Conservation (phyloP, 2,113 vertebrate species). For the Malurus alboscapulatus region DNA sequence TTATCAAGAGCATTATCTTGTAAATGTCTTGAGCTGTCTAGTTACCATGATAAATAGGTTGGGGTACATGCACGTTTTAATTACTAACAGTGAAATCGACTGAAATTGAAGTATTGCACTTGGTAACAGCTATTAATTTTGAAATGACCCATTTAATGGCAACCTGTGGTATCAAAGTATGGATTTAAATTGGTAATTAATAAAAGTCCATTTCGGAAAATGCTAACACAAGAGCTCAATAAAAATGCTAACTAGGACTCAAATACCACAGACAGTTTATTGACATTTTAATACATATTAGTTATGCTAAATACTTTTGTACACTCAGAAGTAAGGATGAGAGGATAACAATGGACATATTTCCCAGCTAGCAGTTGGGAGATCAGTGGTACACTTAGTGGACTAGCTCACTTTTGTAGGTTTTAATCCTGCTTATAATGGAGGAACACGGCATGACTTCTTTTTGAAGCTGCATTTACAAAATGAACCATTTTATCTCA, state of each 20-base stretch:
- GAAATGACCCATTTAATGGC: slow-evolving; percentile 81
- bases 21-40: slow-evolving; percentile 72
- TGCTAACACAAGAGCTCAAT: slow-evolving; percentile 76
- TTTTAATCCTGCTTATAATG: slow-evolving; percentile 70
- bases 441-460: slow-evolving; percentile 11
- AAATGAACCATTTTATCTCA: slow-evolving; percentile 55
- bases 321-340: slow-evolving; percentile 50
- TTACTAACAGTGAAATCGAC: slow-evolving; percentile 73
- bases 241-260: slow-evolving; percentile 81
- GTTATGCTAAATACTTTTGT: slow-evolving; percentile 67
- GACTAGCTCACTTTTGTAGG: slow-evolving; percentile 42
- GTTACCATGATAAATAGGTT: slow-evolving; percentile 76
- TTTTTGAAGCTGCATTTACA: slow-evolving; percentile 55
- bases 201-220: slow-evolving; percentile 77
- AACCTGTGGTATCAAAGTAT: slow-evolving; percentile 74
- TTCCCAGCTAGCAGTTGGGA: slow-evolving; percentile 34
- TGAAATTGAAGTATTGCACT: slow-evolving; percentile 75
- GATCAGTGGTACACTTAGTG: slow-evolving; percentile 36
- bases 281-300: slow-evolving; percentile 75
- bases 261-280: slow-evolving; percentile 70
- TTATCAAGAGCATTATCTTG: slow-evolving; percentile 65
- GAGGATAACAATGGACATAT: slow-evolving; percentile 44
- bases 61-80: slow-evolving; percentile 71
- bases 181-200: slow-evolving; percentile 83
- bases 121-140: slow-evolving; percentile 74